Conservation (phyloP, 2,113 vertebrate species). For the Cynocephalus volans region DNA sequence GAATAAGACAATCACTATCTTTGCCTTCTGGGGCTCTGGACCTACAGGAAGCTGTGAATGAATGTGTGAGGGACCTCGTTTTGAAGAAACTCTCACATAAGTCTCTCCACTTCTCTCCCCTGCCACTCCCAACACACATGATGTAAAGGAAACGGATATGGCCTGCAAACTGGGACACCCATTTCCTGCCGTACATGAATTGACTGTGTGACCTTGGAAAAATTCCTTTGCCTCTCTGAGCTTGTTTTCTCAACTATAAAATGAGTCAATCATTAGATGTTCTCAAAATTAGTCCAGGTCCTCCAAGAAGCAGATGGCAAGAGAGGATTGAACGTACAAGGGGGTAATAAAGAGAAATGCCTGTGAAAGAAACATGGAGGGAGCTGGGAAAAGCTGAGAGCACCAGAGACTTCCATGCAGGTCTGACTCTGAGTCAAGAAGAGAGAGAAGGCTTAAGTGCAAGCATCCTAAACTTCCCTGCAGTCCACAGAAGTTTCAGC, state of each 20-base stretch:
- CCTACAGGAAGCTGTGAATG: background rate
- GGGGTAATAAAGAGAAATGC: background rate
- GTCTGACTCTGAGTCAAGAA: background rate
- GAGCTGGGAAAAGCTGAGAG: background rate
- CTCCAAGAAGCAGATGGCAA: background rate
- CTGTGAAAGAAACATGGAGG: background rate
- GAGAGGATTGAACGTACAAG: background rate
- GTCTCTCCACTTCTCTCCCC: background rate
- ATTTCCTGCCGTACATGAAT: background rate
- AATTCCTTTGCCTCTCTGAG: slow-evolving; percentile 8
- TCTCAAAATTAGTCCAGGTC: background rate
- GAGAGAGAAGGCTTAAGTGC: background rate
- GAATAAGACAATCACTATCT: background rate
- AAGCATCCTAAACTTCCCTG: background rate
- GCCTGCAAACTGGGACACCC: background rate
- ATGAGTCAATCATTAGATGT: background rate
- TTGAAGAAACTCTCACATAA: background rate
- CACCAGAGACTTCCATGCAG: background rate
- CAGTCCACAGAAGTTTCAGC: background rate
- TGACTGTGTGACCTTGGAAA: background rate
- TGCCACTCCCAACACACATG: background rate
- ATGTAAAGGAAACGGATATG: background rate
- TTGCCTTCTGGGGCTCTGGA: background rate
- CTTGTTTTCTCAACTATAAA: slow-evolving; percentile 26
- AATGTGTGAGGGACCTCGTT: background rate